Percentiles rank a stretch among this genome's conserved stretches.
Conservation (phyloP, 2,888 invertebrate genomes). For the Latheticus oryzae region DNA sequence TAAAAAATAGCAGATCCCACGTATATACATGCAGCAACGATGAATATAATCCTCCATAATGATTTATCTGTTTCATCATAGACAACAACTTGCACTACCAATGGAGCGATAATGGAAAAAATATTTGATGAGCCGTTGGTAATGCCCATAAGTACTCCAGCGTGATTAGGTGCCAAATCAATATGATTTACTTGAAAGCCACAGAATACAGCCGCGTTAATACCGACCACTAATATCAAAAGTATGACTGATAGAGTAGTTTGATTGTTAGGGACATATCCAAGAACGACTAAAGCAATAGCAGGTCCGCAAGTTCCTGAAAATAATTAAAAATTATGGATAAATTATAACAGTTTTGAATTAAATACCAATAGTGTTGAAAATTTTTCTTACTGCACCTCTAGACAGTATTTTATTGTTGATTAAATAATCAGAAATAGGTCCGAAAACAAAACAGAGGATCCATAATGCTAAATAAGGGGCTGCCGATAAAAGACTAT, state of each 20-base stretch:
- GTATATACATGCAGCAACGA: conserved; percentile 78
- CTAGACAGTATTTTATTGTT: conserved; percentile 66
- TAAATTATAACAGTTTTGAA: too few species aligned
- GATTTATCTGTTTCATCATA: conserved; percentile 66
- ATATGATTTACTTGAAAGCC: conserved; percentile 85
- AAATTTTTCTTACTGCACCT: conserved; percentile 72
- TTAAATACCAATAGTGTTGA: conserved; percentile 73
- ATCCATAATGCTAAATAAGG: conserved; percentile 80
- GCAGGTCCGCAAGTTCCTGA: conserved; percentile 78
- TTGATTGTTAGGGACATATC: conserved; percentile 68
- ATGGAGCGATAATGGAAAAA: conserved; percentile 68
- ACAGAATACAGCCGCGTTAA: conserved; percentile 78
- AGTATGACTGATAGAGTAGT: conserved; percentile 72
- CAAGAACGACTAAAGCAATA: conserved; percentile 72
- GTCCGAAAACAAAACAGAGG: conserved; percentile 76
- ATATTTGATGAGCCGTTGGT: conserved; percentile 83
- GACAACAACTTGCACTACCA: conserved; percentile 34
- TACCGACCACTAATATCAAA: conserved; percentile 77
- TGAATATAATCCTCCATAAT: conserved; percentile 83
- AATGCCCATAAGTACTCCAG: conserved; percentile 86
- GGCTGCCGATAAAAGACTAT: conserved; percentile 74
- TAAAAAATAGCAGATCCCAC: conserved; percentile 77
- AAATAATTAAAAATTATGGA: too few species aligned
- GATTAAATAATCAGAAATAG: conserved; percentile 71
- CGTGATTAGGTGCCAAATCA: conserved; percentile 86